Evolutionary conservation across 2,113 vertebrate genomes (phyloP), one percentile per base, ranked within the genome.

Genomic region (Smithornis capensis): DNA sequence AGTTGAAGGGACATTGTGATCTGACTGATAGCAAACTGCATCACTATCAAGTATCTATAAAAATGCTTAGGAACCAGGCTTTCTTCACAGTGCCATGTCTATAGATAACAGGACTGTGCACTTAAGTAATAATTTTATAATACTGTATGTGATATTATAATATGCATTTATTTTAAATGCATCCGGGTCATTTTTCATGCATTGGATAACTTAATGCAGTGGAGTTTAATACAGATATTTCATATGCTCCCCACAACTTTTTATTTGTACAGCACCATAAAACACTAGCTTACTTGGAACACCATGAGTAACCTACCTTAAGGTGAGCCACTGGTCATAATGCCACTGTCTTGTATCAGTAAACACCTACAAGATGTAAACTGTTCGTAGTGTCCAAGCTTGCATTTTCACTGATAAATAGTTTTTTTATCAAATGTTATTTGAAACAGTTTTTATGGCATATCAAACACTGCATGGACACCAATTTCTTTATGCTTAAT

Each of bases 111-210:
- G 97, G 97, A 98, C 97, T 97, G 97, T 93, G 95, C 97, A 97
- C 97, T 95, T 88, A 95, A 98, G 96, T 98, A 97, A 98, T 97
- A 97, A 95, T 97, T 98, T 98, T 98, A 62, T 98, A 97, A 97
- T 94, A 96, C 92, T 96, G 4, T 94, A 96, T 79, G 88, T 97
- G 93, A 97, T 97, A 96, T 94, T 97, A 82, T 96, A 96, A 97
- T 97, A 95, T 97, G 97, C 97, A 97, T 98, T 98, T 98, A 94
- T 98, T 98, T 98, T 87, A 97, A 98, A 97, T 98, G 97, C 97
- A 98, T 97, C 97, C 37, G 87, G 93, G 81, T 98, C 92, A 95
- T 96, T 94, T 97, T 97, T 95, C 97, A 97, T 98, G 94, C 96
- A 95, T 97, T 97, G 96, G 83, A 73, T 97, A 90, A 96, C 92